A percentile compares a stretch with the other conserved stretches of the same genome.
phyloP scores from a whole-genome alignment of 2,797 vertebrate species.

The Tapera naevia region DNA sequence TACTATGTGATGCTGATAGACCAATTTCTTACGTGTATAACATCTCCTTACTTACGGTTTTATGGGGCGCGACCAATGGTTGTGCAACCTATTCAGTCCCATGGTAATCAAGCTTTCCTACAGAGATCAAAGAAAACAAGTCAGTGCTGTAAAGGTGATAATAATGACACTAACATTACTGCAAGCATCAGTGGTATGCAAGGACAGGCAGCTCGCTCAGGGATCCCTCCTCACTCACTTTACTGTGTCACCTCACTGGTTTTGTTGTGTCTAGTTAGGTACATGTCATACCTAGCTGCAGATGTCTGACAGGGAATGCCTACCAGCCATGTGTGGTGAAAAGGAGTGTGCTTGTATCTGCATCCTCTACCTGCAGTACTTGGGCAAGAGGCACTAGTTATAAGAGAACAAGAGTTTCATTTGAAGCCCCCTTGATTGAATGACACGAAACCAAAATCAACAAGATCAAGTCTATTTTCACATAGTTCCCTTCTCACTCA shows the following conservation, averaged over 20 bases:
- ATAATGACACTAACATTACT: background rate
- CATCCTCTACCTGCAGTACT: background rate
- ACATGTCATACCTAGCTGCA: background rate
- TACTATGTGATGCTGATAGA: background rate
- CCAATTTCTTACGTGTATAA: background rate
- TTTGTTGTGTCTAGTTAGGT: background rate
- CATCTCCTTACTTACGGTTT: background rate
- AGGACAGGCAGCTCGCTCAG: background rate
- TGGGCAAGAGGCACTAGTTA: background rate
- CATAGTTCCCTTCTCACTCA: background rate
- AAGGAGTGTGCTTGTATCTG: background rate
- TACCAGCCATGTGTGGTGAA: accelerated
- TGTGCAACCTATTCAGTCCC: background rate
- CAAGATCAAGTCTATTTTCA: background rate
- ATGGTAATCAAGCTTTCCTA: background rate
- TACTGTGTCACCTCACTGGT: background rate
- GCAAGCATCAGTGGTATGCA: background rate
- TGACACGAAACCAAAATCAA: background rate
- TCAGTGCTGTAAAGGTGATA: background rate
- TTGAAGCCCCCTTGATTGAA: background rate
- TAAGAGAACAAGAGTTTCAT: background rate
- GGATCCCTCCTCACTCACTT: background rate
- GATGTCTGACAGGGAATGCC: background rate
- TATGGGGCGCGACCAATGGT: background rate
- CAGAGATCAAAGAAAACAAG: accelerated